Conservation (phyloP, 2,888 invertebrate genomes). For the Siphonodentalium dalli region DNA sequence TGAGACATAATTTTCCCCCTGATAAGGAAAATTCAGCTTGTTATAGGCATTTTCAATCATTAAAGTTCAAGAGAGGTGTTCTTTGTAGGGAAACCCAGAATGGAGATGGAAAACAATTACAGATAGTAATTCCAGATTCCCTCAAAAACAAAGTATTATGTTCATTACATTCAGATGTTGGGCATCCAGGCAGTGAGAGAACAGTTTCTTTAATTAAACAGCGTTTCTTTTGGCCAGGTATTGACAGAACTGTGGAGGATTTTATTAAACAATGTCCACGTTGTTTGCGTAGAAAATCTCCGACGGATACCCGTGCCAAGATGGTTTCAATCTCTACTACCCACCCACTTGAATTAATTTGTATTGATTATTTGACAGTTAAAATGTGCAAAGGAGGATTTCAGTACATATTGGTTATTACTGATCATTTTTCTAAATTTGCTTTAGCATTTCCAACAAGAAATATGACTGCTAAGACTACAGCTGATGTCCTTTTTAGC, state of each 20-base stretch:
- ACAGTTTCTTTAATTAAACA: too few relatives aligned
- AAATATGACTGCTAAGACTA: conserved; percentile 5
- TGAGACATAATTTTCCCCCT: too few relatives aligned
- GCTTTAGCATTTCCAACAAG: neutral
- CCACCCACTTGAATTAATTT: neutral
- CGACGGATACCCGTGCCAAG: too few relatives aligned
- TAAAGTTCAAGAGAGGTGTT: too few relatives aligned
- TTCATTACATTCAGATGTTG: neutral
- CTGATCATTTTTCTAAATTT: conserved; percentile 2
- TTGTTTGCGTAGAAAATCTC: neutral
- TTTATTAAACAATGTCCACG: neutral
- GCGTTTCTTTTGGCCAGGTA: too few relatives aligned
- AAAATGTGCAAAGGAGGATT: neutral
- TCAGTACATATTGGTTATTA: neutral
- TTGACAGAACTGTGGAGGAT: too few relatives aligned
- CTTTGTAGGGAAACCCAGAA: neutral
- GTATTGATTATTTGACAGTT: conserved; percentile 3
- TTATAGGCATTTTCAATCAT: too few relatives aligned
- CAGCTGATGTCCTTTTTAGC: too few relatives aligned
- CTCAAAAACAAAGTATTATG: neutral
- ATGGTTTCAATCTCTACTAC: too few relatives aligned
- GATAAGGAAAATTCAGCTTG: too few relatives aligned
- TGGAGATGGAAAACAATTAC: neutral
- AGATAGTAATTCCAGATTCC: neutral
- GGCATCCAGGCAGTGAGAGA: conserved; percentile 1